Percentiles rank a stretch among this genome's conserved stretches.
phyloP scores from a whole-genome alignment of 2,113 vertebrate species.

The Panthera uncia region DNA sequence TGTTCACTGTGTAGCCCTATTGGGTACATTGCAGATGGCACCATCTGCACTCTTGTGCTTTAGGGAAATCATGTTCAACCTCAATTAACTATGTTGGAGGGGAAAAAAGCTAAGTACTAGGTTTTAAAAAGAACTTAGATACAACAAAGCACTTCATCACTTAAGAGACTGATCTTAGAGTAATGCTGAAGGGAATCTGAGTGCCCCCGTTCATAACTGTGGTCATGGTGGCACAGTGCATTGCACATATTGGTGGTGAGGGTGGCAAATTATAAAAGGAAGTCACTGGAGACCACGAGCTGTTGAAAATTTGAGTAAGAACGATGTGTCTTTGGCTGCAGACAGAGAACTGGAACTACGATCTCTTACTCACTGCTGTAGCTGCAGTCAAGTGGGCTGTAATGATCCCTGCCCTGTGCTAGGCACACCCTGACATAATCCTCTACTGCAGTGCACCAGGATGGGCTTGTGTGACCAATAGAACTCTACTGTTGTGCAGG shows the following conservation, averaged over 20 bases:
- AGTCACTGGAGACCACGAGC: accelerated
- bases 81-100: background rate
- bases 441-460: accelerated
- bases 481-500: accelerated
- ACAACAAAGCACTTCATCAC: background rate
- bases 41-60: background rate
- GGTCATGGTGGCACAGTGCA: accelerated
- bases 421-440: accelerated
- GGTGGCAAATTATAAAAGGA: background rate
- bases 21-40: background rate
- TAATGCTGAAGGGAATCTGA: background rate
- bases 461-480: background rate
- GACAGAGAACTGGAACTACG: background rate
- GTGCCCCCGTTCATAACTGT: accelerated
- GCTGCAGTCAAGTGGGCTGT: accelerated
- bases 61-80: conserved; percentile 30
- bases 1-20: background rate
- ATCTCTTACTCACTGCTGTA: background rate
- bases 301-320: background rate
- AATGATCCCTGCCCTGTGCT: accelerated
- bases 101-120: background rate
- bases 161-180: accelerated
- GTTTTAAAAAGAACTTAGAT: background rate
- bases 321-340: background rate
- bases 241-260: accelerated